Conservation (phyloP, 1,140 invertebrate genomes). For the Ips typographus region DNA sequence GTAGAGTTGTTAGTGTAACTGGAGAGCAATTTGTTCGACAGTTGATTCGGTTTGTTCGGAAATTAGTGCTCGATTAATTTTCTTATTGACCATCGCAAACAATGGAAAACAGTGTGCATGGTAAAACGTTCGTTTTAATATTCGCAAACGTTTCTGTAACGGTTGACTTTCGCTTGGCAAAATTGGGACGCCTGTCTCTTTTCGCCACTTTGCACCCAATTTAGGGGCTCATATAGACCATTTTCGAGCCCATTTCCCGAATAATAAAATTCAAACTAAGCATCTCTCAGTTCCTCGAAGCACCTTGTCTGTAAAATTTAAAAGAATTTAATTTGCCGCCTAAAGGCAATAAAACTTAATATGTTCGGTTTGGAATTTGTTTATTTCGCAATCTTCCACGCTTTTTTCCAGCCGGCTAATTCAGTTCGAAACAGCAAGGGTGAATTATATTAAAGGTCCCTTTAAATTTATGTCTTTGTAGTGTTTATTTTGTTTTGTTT, state of each 20-base stretch:
- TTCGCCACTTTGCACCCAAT: constrained; percentile 13
- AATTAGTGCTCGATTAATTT: neutral
- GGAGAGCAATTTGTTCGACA: constrained; percentile 5
- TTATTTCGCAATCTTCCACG: no score
- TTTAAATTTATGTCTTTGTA: no score
- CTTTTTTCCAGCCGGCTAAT: no score
- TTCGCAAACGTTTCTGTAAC: neutral
- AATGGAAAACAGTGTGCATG: no score
- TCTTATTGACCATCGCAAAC: no score
- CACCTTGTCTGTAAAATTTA: constrained; percentile 12
- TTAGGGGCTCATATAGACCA: constrained; percentile 18
- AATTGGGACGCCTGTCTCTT: constrained; percentile 10
- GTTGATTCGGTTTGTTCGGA: constrained; percentile 3
- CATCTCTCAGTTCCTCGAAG: constrained; percentile 8
- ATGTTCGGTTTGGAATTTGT: neutral
- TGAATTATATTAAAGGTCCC: no score
- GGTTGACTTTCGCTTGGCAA: neutral
- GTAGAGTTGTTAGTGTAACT: constrained; percentile 13
- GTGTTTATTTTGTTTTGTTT: no score
- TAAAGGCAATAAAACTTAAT: constrained; percentile 7
- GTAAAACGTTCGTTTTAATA: neutral
- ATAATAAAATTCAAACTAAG: constrained; percentile 27
- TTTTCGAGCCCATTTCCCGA: constrained; percentile 21
- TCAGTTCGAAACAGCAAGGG: no score
- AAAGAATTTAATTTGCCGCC: constrained; percentile 22